These are phyloP conservation scores for Metopia argyrocephala DNA, from an alignment of 2,888 invertebrate species.

Conservation along the genomic window DNA sequence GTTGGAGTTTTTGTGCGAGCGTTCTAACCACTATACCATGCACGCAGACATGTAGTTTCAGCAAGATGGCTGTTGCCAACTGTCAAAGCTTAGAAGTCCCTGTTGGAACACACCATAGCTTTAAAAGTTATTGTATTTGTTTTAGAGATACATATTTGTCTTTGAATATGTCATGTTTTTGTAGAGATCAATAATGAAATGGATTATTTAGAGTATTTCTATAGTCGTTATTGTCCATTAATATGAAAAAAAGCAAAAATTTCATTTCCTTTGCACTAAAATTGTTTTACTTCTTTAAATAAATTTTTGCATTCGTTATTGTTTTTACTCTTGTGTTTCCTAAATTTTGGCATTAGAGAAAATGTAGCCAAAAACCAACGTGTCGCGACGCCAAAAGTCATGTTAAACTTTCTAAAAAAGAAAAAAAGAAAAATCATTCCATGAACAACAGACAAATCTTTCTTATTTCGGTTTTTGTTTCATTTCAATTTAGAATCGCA, in stretches of 20 bases:
- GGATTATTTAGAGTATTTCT: background rate
- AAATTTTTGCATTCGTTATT: background rate
- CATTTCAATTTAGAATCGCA: slow-evolving; percentile 41
- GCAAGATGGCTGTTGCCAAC: no score
- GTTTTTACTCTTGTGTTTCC: background rate
- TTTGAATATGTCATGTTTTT: no score
- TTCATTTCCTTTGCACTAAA: no score
- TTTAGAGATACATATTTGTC: no score
- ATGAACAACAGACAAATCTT: slow-evolving; percentile 53
- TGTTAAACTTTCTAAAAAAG: slow-evolving; percentile 49
- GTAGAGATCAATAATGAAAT: no score
- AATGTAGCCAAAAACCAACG: slow-evolving; percentile 61
- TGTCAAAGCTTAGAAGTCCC: no score
- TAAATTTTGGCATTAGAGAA: slow-evolving; percentile 36
- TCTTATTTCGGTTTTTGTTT: slow-evolving; percentile 41
- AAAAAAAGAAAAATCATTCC: slow-evolving; percentile 21
- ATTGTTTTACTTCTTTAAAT: slow-evolving; percentile 23
- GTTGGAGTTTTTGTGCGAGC: no score
- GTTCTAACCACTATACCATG: no score
- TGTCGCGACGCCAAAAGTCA: slow-evolving; percentile 64
- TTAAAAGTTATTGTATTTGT: no score
- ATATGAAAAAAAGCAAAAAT: no score
- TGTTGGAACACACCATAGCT: no score
- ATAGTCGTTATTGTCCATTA: background rate
- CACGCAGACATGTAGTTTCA: no score